Conservation (phyloP, 2,797 vertebrate genomes). For the Karalla daura region DNA sequence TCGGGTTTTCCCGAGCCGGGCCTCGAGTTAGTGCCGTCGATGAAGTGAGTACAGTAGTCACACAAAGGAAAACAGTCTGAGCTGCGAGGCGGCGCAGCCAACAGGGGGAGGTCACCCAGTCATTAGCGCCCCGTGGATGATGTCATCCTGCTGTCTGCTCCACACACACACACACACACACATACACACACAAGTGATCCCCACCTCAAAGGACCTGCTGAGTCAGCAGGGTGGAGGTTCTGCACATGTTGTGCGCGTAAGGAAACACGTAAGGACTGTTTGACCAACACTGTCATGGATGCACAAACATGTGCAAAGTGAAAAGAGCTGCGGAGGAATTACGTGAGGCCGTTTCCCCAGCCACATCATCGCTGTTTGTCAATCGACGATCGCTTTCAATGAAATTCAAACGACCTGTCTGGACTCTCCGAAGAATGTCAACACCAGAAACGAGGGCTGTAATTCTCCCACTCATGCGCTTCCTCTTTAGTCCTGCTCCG, state of each 20-base stretch:
- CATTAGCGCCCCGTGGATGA: constrained; percentile 71
- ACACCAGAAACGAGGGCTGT: constrained; percentile 19
- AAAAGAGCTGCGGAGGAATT: not conserved
- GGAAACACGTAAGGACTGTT: not conserved
- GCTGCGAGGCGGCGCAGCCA: constrained; percentile 48
- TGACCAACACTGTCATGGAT: constrained; percentile 22
- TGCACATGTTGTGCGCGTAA: constrained; percentile 8
- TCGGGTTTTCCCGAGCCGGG: constrained; percentile 36
- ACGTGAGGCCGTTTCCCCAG: constrained; percentile 1
- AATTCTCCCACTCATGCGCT: constrained; percentile 15
- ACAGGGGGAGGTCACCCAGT: constrained; percentile 63
- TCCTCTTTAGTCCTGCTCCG: too few relatives aligned
- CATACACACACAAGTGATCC: constrained; percentile 42
- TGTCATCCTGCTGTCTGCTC: constrained; percentile 69
- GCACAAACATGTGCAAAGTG: constrained; percentile 12
- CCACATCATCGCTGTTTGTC: constrained; percentile 1
- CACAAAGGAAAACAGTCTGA: constrained; percentile 51
- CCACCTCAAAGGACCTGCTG: constrained; percentile 57
- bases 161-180: constrained; percentile 27
- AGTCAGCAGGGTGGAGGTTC: constrained; percentile 62
- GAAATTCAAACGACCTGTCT: constrained; percentile 18
- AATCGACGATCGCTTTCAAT: constrained; percentile 18
- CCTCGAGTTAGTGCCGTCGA: constrained; percentile 33
- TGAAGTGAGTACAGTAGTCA: constrained; percentile 62
- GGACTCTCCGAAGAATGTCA: constrained; percentile 13